These are phyloP conservation scores for Leptobrachium ailaonicum DNA, from an alignment of 2,113 vertebrate species.

Conservation along the genomic window DNA sequence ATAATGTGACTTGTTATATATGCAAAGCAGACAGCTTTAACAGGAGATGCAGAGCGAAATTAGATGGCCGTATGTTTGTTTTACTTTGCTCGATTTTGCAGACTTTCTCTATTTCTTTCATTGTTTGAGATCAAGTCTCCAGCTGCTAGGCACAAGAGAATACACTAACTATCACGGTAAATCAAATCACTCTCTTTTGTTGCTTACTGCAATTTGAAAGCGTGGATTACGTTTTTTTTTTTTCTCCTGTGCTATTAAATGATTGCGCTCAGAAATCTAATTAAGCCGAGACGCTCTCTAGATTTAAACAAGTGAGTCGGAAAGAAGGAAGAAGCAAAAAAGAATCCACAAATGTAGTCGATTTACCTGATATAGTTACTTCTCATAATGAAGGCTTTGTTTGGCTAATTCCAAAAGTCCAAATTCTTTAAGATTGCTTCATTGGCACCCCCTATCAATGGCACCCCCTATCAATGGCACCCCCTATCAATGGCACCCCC, in stretches of 20 bases:
- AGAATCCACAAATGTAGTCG: neutral
- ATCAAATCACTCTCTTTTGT: constrained; percentile 11
- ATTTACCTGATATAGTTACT: constrained; percentile 26
- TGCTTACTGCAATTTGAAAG: constrained; percentile 12
- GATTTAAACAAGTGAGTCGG: constrained; percentile 2
- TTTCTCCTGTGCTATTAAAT: neutral
- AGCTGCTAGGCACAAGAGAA: constrained; percentile 7
- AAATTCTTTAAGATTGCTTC: constrained; percentile 1
- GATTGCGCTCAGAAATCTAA: constrained; percentile 20
- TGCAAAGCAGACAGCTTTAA: constrained; percentile 15
- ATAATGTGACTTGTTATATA: constrained; percentile 2
- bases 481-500: too few species aligned
- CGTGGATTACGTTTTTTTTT: neutral
- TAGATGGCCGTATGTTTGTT: neutral
- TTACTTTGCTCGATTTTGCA: neutral
- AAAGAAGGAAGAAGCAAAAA: neutral
- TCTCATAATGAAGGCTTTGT: constrained; percentile 24
- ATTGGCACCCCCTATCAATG: too few species aligned
- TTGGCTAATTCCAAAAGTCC: neutral
- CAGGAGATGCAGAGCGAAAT: neutral
- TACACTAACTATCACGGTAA: constrained; percentile 12
- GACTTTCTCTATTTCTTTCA: neutral
- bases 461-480: too few species aligned
- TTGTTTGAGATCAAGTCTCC: neutral
- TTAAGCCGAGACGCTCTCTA: constrained; percentile 19